Conservation (phyloP, 1,140 invertebrate species). For the Akabosia matsudoensis region DNA sequence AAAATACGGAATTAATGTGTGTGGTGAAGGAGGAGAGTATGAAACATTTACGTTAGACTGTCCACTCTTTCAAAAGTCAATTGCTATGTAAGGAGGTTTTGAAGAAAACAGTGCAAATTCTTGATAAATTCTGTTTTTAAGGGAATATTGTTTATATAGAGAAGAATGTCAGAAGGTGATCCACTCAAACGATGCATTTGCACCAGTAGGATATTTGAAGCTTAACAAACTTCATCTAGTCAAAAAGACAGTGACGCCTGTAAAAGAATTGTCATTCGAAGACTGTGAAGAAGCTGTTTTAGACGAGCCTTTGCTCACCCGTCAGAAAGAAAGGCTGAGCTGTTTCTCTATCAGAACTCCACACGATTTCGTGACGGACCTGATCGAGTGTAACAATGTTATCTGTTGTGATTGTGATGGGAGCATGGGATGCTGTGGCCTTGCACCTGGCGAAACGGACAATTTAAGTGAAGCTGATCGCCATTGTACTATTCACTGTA, state of each 20-base stretch:
- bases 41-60: constrained; percentile 97
- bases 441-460: neutral
- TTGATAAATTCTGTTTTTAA: constrained; percentile 35
- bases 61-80: constrained; percentile 85
- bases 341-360: constrained; percentile 58
- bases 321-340: constrained; percentile 53
- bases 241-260: constrained; percentile 57
- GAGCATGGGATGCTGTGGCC: constrained; percentile 37
- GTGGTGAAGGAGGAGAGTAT: constrained; percentile 98
- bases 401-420: constrained; percentile 47
- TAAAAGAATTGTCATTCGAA: neutral
- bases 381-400: constrained; percentile 52
- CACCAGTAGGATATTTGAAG: constrained; percentile 87
- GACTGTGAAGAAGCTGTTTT: neutral
- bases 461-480: neutral
- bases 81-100: constrained; percentile 75
- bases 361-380: constrained; percentile 59
- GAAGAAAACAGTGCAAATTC: constrained; percentile 22
- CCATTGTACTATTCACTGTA: constrained; percentile 52
- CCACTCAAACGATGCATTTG: constrained; percentile 85
- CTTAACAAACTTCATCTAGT: constrained; percentile 75
- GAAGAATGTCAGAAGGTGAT: constrained; percentile 83
- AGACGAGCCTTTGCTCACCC: neutral
- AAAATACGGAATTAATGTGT: constrained; percentile 94
- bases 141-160: constrained; percentile 58